Conservation (phyloP, 2,113 vertebrate species). For the Passer montanus region DNA sequence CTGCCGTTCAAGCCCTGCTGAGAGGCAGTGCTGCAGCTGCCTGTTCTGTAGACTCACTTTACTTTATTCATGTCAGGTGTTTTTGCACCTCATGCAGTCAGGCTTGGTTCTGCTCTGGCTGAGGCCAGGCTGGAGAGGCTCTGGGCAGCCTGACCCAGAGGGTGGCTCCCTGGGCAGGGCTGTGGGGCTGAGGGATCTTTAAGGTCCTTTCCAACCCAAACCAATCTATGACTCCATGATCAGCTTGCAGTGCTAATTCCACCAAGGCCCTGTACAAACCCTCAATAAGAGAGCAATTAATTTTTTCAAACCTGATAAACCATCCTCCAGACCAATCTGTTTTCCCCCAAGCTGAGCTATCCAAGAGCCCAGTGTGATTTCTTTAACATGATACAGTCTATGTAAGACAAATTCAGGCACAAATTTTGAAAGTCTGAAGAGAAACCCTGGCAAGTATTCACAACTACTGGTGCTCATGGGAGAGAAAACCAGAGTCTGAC, state of each 20-base stretch:
- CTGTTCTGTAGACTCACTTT: not conserved
- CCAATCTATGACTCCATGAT: not conserved
- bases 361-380: not conserved
- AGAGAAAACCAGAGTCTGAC: constrained; percentile 12
- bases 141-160: not conserved
- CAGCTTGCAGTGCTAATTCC: not conserved
- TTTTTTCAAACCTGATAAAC: not conserved
- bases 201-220: not conserved
- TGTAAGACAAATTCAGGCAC: not conserved
- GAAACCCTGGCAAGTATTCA: not conserved
- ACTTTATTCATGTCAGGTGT: too few species aligned
- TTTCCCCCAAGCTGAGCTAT: not conserved
- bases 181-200: not conserved
- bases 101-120: not conserved
- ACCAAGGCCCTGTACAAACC: not conserved
- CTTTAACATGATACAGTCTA: not conserved
- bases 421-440: not conserved
- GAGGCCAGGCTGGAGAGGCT: not conserved
- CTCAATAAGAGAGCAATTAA: not conserved
- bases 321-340: not conserved
- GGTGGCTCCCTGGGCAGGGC: not conserved
- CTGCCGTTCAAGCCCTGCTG: not conserved
- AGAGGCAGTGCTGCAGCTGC: not conserved
- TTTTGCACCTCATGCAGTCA: not conserved
- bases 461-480: not conserved